These are phyloP conservation scores for Microchrysa polita DNA, from an alignment of 2,888 invertebrate genomes.

Conservation along the genomic window DNA sequence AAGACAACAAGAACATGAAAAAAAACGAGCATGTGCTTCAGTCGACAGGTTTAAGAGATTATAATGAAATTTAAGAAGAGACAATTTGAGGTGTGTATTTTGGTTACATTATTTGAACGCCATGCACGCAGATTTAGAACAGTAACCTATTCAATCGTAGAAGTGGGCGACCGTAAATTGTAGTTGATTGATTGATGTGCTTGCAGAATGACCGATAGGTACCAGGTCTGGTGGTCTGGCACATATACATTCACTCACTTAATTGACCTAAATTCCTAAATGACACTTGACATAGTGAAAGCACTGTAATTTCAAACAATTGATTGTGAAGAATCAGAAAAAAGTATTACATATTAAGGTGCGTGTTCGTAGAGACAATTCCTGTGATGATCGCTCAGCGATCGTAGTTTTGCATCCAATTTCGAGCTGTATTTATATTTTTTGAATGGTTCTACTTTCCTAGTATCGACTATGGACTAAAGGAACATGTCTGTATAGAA, in stretches of 20 bases:
- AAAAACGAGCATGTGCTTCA: conserved; percentile 3
- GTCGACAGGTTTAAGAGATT: conserved; percentile 4
- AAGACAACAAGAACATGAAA: background rate
- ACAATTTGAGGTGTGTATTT: conserved; percentile 4
- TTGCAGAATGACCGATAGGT: background rate
- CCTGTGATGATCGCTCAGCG: too few relatives aligned
- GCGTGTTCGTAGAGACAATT: too few relatives aligned
- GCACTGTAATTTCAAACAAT: too few relatives aligned
- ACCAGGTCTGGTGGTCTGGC: background rate
- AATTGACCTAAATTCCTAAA: too few relatives aligned
- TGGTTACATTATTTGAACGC: background rate
- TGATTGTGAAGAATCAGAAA: too few relatives aligned
- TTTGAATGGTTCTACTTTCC: too few relatives aligned
- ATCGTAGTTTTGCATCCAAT: too few relatives aligned
- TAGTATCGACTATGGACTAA: too few relatives aligned
- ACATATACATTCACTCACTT: background rate
- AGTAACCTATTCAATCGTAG: background rate
- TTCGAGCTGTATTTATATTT: too few relatives aligned
- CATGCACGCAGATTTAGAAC: background rate
- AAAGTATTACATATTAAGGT: too few relatives aligned
- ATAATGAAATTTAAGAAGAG: background rate
- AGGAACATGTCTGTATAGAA: too few relatives aligned
- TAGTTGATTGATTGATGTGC: conserved; percentile 10
- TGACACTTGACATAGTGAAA: too few relatives aligned
- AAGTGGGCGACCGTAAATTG: background rate